phyloP scores from a whole-genome alignment of 2,113 vertebrate species.

The Corythornis vintsioides region DNA sequence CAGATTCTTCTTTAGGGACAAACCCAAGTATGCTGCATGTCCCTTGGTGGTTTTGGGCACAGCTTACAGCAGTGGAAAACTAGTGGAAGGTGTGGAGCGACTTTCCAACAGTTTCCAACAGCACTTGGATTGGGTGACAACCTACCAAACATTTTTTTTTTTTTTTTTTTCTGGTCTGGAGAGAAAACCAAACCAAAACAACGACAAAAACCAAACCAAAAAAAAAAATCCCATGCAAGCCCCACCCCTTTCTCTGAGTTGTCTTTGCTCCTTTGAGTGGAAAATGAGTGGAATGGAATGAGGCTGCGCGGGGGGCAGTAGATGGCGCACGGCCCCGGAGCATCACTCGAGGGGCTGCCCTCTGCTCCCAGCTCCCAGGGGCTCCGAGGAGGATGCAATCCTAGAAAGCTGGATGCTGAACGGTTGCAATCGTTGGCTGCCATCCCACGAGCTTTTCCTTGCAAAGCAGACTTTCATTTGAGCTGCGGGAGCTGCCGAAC shows the following conservation, averaged over 20 bases:
- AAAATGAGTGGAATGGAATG: no score
- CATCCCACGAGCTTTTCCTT: neutral
- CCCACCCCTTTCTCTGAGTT: neutral
- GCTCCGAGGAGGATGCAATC: neutral
- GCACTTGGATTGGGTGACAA: neutral
- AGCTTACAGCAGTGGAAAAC: neutral
- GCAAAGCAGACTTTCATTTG: neutral
- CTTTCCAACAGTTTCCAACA: neutral
- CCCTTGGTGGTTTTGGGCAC: neutral
- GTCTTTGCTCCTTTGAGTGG: no score
- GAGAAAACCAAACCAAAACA: neutral
- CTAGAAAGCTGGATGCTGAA: neutral
- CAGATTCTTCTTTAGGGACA: neutral
- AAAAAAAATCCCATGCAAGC: no score
- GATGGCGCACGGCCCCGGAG: neutral
- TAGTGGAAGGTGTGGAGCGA: accelerated
- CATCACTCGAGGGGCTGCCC: neutral
- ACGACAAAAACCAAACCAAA: accelerated
- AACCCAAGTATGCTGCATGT: neutral
- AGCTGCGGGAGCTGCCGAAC: neutral
- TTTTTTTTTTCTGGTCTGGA: neutral
- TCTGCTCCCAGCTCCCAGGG: neutral
- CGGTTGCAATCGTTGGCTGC: neutral
- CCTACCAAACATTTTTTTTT: neutral
- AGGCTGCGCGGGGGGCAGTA: neutral